Evolutionary conservation across 2,888 invertebrate genomes (phyloP).

Genomic region (Idaea dimidiata): DNA sequence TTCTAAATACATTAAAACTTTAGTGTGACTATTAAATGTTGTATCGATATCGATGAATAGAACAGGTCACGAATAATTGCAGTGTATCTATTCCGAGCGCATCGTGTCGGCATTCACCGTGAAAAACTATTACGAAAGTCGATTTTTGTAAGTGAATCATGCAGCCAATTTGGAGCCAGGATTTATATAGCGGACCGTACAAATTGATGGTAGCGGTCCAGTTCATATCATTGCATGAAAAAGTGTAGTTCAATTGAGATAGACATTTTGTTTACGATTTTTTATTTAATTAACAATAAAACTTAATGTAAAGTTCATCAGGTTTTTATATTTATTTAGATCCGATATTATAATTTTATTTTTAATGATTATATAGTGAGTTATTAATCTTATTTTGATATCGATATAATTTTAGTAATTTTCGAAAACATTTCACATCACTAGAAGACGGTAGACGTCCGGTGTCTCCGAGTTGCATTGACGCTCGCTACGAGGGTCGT

Average conservation of each 20-base stretch:
- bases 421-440: conserved; percentile 8
- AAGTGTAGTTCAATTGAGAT: not conserved
- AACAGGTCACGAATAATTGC: conserved; percentile 4
- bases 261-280: not conserved
- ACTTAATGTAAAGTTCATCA: too few relatives aligned
- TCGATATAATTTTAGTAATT: not conserved
- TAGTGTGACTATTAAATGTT: conserved; percentile 7
- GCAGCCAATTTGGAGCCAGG: not conserved
- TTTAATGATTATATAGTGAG: too few relatives aligned
- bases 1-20: not conserved
- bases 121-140: not conserved
- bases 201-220: not conserved
- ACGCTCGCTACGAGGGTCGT: conserved; percentile 33
- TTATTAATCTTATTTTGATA: too few relatives aligned
- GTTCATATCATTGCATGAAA: not conserved
- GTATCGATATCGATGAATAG: conserved; percentile 9
- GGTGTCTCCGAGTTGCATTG: conserved; percentile 31
- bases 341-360: too few relatives aligned
- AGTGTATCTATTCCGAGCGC: conserved; percentile 7
- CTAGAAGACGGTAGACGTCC: conserved; percentile 34
- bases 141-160: conserved; percentile 2
- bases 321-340: too few relatives aligned
- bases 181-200: not conserved
- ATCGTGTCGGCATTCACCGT: not conserved
- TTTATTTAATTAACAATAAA: not conserved